Conservation (phyloP, 37 sponge, comb jelly and placozoan species). For the Mnemiopsis leidyi region DNA sequence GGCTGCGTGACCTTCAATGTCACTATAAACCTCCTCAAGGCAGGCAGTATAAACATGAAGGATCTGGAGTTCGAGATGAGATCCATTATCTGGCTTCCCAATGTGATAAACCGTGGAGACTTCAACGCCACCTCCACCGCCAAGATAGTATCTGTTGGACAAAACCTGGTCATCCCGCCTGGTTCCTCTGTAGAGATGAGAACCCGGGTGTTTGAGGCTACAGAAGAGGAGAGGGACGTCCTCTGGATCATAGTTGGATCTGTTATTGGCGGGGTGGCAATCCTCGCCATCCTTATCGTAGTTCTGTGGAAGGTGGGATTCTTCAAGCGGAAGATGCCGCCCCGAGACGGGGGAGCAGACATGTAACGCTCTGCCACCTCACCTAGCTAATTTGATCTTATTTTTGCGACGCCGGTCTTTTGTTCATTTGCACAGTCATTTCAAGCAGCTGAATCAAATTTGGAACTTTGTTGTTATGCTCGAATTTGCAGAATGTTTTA, state of each 20-base stretch:
- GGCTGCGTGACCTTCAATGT: slow-evolving; percentile 54
- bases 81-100: slow-evolving; percentile 60
- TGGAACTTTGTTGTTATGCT: no score
- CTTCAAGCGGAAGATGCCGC: slow-evolving; percentile 65
- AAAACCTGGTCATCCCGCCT: slow-evolving; percentile 33
- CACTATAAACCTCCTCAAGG: slow-evolving; percentile 54
- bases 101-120: background rate
- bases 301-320: slow-evolving; percentile 57
- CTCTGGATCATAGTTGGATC: slow-evolving; percentile 57
- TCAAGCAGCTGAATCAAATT: background rate
- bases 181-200: slow-evolving; percentile 37
- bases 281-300: slow-evolving; percentile 15
- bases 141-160: slow-evolving; percentile 11
- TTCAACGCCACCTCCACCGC: slow-evolving; percentile 51
- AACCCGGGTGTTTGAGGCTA: background rate
- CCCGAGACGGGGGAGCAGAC: background rate
- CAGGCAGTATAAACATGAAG: slow-evolving; percentile 64
- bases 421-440: background rate
- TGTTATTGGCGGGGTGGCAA: slow-evolving; percentile 11
- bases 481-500: background rate
- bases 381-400: background rate
- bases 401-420: background rate
- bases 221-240: background rate
- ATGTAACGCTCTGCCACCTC: background rate
- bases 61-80: slow-evolving; percentile 54